Conservation (phyloP, 2,888 invertebrate species). For the Macaria liturata region DNA sequence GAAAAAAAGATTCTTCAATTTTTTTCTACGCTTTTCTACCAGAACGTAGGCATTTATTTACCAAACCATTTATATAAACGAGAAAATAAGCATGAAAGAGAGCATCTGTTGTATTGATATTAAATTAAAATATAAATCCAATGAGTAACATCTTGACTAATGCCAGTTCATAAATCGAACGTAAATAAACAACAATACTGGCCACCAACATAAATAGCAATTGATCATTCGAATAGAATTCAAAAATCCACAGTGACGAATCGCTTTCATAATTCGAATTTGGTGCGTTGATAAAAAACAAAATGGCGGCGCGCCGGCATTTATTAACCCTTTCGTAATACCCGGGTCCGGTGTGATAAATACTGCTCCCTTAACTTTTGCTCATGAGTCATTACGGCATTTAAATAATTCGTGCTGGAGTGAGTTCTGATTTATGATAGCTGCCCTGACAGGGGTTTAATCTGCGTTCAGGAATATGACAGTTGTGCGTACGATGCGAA, state of each 20-base stretch:
- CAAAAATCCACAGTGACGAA: conserved; percentile 57
- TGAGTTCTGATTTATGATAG: conserved; percentile 74
- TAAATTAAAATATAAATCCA: conserved; percentile 6
- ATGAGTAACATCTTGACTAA: conserved; percentile 11
- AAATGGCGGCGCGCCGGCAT: conserved; percentile 64
- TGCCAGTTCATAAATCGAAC: conserved; percentile 17
- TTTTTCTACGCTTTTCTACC: too few relatives aligned
- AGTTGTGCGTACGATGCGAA: conserved; percentile 42
- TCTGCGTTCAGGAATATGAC: conserved; percentile 50
- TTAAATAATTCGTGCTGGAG: conserved; percentile 78
- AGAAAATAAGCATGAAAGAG: too few relatives aligned
- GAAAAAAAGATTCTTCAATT: too few relatives aligned
- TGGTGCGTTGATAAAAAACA: conserved; percentile 70
- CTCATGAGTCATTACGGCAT: conserved; percentile 80
- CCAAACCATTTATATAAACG: too few relatives aligned
- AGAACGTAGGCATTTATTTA: too few relatives aligned
- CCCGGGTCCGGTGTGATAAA: conserved; percentile 70
- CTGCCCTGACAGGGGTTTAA: conserved; percentile 63
- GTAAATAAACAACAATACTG: conserved; percentile 26
- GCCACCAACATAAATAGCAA: conserved; percentile 40
- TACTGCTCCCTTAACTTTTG: conserved; percentile 66
- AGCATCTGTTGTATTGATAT: too few relatives aligned
- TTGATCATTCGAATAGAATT: conserved; percentile 48
- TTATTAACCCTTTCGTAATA: conserved; percentile 77
- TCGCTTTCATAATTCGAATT: conserved; percentile 72